A percentile compares a stretch with the other conserved stretches of the same genome.
phyloP scores from a whole-genome alignment of 2,113 vertebrate genomes.

The Ochotona curzoniae region DNA sequence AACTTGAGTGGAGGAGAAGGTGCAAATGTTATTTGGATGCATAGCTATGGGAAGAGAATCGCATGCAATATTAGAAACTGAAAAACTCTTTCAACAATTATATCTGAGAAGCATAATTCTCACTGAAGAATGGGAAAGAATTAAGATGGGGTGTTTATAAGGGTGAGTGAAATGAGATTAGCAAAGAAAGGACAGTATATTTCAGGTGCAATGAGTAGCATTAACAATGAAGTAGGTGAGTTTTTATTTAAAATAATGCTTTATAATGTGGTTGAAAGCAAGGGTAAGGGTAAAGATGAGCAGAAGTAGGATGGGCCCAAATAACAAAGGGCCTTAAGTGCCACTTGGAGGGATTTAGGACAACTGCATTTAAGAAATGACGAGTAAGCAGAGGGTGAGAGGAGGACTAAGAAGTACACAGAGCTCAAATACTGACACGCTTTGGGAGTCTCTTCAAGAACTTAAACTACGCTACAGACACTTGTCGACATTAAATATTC shows the following conservation, averaged over 20 bases:
- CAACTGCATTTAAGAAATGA: not conserved
- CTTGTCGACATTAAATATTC: not conserved
- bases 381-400: not conserved
- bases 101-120: not conserved
- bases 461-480: not conserved
- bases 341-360: not conserved
- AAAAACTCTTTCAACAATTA: not conserved
- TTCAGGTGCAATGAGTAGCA: not conserved
- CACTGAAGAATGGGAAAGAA: not conserved
- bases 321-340: not conserved
- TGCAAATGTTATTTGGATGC: not conserved
- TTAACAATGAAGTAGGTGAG: not conserved
- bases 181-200: not conserved
- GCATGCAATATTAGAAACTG: not conserved
- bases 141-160: not conserved
- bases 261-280: not conserved
- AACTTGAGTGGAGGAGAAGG: not conserved
- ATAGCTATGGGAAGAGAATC: not conserved
- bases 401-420: not conserved
- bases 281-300: not conserved
- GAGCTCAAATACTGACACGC: not conserved
- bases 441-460: not conserved
- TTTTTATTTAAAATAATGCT: not conserved
- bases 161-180: not conserved
- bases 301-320: not conserved